These are phyloP conservation scores for Ciconia stormi DNA, from an alignment of 2,113 vertebrate species.

Conservation along the genomic window DNA sequence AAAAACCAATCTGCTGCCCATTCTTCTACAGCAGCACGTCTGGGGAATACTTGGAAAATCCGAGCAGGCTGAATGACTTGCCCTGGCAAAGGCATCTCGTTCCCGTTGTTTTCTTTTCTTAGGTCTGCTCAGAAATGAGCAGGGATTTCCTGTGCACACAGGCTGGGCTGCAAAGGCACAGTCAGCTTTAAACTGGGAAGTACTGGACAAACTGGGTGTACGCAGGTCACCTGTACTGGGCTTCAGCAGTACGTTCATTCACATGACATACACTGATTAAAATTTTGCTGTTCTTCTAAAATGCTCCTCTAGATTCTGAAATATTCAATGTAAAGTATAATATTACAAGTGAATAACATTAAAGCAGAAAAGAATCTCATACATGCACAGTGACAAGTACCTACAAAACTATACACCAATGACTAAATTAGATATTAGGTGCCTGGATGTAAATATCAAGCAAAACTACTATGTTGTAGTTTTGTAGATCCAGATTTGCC, in stretches of 20 bases:
- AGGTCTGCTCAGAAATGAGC: neutral
- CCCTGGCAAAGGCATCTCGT: neutral
- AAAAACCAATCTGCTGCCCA: neutral
- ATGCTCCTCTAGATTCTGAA: neutral
- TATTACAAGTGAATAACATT: neutral
- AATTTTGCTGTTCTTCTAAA: neutral
- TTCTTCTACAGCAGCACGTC: neutral
- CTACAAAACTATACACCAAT: neutral
- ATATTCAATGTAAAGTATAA: neutral
- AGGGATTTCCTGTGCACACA: neutral
- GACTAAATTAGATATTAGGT: neutral
- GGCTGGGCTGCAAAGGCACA: neutral
- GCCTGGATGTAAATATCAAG: neutral
- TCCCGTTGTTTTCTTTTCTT: neutral
- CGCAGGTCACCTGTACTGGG: neutral
- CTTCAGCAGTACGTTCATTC: neutral
- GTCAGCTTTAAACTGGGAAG: neutral
- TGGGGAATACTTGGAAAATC: neutral
- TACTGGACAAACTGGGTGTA: neutral
- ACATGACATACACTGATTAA: neutral
- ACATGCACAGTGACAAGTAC: accelerated
- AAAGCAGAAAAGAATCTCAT: neutral
- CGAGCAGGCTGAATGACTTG: neutral
- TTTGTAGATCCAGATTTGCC: neutral
- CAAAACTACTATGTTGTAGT: neutral